phyloP scores from a whole-genome alignment of 2,113 vertebrate genomes.

The Thalassarche chlororhynchos region DNA sequence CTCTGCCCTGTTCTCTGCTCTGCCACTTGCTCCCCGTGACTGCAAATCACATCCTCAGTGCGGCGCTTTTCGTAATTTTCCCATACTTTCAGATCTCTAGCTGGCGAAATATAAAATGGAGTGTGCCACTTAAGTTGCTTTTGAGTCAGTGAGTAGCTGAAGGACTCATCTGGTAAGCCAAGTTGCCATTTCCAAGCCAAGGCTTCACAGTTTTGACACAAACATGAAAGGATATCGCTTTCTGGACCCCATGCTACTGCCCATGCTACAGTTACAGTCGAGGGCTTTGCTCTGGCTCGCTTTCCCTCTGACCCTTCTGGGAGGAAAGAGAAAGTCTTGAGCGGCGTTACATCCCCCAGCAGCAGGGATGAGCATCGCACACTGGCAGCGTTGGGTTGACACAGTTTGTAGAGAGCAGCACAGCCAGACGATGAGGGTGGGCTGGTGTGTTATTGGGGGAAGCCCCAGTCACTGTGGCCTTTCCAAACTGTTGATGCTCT shows the following conservation, averaged over 20 bases:
- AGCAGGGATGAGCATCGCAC: neutral
- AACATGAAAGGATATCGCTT: neutral
- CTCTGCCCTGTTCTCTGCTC: neutral
- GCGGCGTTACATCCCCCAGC: neutral
- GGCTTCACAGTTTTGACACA: neutral
- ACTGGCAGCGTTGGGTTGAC: fast-evolving
- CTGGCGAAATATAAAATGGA: neutral
- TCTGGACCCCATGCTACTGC: neutral
- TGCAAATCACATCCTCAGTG: neutral
- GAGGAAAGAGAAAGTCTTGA: neutral
- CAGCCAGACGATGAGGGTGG: neutral
- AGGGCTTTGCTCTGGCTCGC: neutral
- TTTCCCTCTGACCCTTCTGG: neutral
- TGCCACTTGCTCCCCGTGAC: neutral
- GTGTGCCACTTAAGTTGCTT: neutral
- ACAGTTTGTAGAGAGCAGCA: neutral
- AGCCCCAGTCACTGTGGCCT: neutral
- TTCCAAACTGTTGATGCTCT: neutral
- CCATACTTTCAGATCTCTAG: neutral
- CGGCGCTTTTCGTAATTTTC: fast-evolving
- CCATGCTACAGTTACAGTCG: neutral
- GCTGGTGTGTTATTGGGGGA: neutral
- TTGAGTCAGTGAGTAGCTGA: neutral
- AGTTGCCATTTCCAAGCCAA: neutral
- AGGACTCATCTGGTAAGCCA: neutral